These are phyloP conservation scores for Phyllopteryx taeniolatus DNA, from an alignment of 2,113 vertebrate species.

Conservation along the genomic window DNA sequence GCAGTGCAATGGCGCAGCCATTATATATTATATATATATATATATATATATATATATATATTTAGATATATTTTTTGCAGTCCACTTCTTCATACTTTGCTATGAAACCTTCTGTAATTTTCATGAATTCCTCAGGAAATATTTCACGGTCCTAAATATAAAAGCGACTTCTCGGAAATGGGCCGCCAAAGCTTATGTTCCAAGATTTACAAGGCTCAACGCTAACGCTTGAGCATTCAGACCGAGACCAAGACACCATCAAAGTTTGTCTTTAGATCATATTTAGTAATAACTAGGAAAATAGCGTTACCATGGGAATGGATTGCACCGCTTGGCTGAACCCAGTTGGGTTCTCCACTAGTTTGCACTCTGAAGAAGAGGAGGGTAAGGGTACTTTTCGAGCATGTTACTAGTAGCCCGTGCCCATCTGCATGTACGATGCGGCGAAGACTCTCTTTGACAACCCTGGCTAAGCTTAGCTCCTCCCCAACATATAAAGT, in stretches of 20 bases:
- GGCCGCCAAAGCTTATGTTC: background rate
- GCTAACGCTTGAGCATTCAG: background rate
- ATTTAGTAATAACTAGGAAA: background rate
- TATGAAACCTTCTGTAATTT: background rate
- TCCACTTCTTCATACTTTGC: background rate
- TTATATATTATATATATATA: too few species aligned
- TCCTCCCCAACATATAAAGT: too few species aligned
- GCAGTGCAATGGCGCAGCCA: too few species aligned
- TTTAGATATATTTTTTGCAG: too few species aligned
- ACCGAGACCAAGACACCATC: background rate
- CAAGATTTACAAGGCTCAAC: background rate
- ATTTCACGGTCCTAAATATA: background rate
- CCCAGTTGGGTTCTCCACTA: too few species aligned
- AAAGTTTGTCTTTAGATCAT: background rate
- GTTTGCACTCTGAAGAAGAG: background rate
- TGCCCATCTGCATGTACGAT: too few species aligned
- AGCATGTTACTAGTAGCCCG: too few species aligned
- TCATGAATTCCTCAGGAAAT: constrained; percentile 7
- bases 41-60: too few species aligned
- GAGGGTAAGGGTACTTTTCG: too few species aligned
- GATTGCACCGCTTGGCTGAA: background rate
- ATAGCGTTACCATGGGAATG: background rate
- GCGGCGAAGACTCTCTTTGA: too few species aligned
- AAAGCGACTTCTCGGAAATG: background rate
- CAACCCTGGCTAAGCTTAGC: too few species aligned